These are phyloP conservation scores for Callyntrura guangdongensis DNA, from an alignment of 2,888 invertebrate genomes.

Conservation along the genomic window DNA sequence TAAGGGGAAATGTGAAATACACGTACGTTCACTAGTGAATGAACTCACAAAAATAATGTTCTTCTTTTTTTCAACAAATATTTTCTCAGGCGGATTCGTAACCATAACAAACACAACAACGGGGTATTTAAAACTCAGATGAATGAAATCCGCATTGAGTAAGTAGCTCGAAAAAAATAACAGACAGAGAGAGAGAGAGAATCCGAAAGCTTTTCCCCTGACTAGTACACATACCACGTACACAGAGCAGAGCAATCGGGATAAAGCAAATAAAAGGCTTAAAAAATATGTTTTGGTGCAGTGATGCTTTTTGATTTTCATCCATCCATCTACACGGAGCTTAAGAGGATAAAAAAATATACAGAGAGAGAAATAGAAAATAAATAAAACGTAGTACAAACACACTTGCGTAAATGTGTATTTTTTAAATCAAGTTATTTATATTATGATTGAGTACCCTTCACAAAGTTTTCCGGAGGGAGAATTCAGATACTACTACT, in stretches of 20 bases:
- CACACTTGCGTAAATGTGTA: constrained; percentile 54
- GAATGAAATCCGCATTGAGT: background rate
- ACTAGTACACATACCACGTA: constrained; percentile 13
- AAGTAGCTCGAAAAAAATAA: constrained; percentile 2
- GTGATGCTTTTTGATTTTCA: background rate
- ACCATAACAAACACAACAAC: background rate
- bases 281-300: background rate
- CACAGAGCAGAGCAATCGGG: background rate
- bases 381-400: constrained; percentile 7
- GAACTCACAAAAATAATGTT: background rate
- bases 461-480: constrained; percentile 50
- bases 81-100: constrained; percentile 1
- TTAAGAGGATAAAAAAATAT: constrained; percentile 27
- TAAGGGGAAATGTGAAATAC: constrained; percentile 32
- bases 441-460: constrained; percentile 75
- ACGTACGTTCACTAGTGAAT: background rate
- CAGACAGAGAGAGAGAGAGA: too few relatives aligned
- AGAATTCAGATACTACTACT: background rate
- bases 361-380: background rate
- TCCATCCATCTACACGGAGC: background rate
- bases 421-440: constrained; percentile 65
- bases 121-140: background rate
- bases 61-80: background rate
- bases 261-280: constrained; percentile 58
- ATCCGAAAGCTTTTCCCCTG: background rate